A percentile compares a stretch with the other conserved stretches of the same genome.
Conservation (phyloP, 2,888 invertebrate genomes). For the Caenorhabditis imperialis region DNA sequence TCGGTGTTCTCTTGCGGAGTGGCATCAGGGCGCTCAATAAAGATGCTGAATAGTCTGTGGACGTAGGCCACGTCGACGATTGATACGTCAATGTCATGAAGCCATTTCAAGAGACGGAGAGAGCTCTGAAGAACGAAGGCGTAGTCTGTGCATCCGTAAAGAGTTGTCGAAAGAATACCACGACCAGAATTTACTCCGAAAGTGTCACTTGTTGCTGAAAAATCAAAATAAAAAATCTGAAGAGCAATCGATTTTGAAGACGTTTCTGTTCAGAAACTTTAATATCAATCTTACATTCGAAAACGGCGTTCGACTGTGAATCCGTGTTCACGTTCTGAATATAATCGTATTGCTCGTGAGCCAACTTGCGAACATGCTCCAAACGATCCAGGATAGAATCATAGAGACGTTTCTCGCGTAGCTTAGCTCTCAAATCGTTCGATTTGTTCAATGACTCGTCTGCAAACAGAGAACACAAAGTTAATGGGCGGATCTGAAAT, state of each 20-base stretch:
- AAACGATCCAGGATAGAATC: slow-evolving; percentile 30
- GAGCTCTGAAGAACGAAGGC: slow-evolving; percentile 42
- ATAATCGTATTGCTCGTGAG: slow-evolving; percentile 33
- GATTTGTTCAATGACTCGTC: slow-evolving; percentile 5
- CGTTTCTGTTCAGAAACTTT: no score
- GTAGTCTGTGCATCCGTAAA: slow-evolving; percentile 43
- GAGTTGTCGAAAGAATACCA: slow-evolving; percentile 16
- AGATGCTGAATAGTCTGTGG: slow-evolving; percentile 31
- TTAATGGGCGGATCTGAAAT: not conserved
- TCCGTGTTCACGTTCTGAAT: slow-evolving; percentile 13
- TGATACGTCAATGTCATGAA: slow-evolving; percentile 30
- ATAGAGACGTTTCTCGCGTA: slow-evolving; percentile 15
- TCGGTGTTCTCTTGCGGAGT: slow-evolving; percentile 41
- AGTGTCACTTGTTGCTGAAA: slow-evolving; percentile 42
- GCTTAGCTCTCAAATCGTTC: slow-evolving; percentile 20
- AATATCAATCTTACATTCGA: slow-evolving; percentile 37
- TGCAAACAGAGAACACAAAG: slow-evolving; percentile 3
- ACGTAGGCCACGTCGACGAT: slow-evolving; percentile 38
- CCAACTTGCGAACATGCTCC: slow-evolving; percentile 35
- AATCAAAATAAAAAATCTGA: not conserved
- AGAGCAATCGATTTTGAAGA: no score
- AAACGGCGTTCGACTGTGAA: slow-evolving; percentile 45
- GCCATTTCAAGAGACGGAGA: slow-evolving; percentile 42
- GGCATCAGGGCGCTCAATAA: slow-evolving; percentile 25
- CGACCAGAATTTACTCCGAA: slow-evolving; percentile 21